Base-by-base conservation (phyloP, 1,140 invertebrate species). In the Solenopsis invicta region DNA sequence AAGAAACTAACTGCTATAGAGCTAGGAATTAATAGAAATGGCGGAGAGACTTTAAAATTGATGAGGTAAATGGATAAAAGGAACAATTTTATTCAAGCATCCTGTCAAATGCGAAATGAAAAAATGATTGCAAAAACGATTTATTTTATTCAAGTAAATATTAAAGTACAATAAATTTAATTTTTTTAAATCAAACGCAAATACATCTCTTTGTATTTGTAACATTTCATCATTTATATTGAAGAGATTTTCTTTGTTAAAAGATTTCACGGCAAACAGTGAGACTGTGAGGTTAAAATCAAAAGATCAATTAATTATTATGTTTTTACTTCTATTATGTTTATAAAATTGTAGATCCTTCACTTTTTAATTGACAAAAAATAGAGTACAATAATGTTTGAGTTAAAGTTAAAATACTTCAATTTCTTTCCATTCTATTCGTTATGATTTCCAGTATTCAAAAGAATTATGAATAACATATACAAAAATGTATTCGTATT, bases 21-120 rank as follows among this genome's bases (percentile, higher is more conserved):
- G 34, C 41, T 24, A 48, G 4, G 12, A 67, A 86, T 89, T 89
- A 81, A 86, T 87, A 71, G 69, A 86, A 82, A 67, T 21, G 2
- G n/a, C 37, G 29, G 2, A 4, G 24, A 34, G 52, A 71, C 48
- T 41, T 81, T 37, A 45, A 82, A 71, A 82, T 82, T 72, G 52
- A 21, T 72, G 66, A 37, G 18, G 1, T 18, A 18, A 8, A 45
- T 34, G 34, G 9, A 24, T 80, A 24, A 67, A 80, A 41, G 37
- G 3, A 74, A 21, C 41, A 82, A 48, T 74, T 81, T 56, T 54
- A 54, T 45, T 81, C 50, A 9, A 80, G 9, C 13, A 56, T 69
- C 34, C 67, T 54, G 34, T 13, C 45, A 13, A 29, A 18, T 9
- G 10, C 10, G 24, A 1, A 48, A 41, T 34, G 29, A 24, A 34